Percentiles rank a stretch among this genome's conserved stretches.
These are phyloP conservation scores for Cyprinodon variegatus DNA, from an alignment of 2,113 vertebrate genomes.

Conservation along the genomic window DNA sequence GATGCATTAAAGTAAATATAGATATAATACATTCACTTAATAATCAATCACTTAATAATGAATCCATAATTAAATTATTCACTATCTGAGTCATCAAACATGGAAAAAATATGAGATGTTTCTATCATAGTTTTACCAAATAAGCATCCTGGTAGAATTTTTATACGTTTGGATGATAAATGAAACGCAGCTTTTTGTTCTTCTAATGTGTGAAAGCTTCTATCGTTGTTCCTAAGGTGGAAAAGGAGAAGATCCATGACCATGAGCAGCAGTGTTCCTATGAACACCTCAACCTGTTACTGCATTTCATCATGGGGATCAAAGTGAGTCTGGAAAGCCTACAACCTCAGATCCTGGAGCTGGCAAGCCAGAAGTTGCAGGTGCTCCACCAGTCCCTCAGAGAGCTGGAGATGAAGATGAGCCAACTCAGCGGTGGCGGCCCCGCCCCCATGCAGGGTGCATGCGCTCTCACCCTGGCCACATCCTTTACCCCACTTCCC, in stretches of 20 bases:
- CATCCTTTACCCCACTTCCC: conserved; percentile 79
- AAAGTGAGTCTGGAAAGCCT: conserved; percentile 84
- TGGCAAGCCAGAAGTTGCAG: conserved; percentile 80
- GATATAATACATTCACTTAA: no score
- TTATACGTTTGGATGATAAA: no score
- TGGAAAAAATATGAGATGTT: no score
- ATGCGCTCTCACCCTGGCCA: conserved; percentile 64
- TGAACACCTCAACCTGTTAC: conserved; percentile 90
- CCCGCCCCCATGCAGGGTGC: conserved; percentile 69
- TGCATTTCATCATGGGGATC: conserved; percentile 87
- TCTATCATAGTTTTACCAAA: no score
- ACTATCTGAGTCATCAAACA: no score
- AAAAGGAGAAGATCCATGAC: conserved; percentile 86
- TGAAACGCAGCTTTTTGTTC: not conserved
- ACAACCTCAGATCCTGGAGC: conserved; percentile 82
- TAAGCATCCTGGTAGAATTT: no score
- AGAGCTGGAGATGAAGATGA: conserved; percentile 82
- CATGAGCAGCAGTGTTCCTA: conserved; percentile 87
- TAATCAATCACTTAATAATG: no score
- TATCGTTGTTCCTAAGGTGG: conserved; percentile 79
- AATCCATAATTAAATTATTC: no score
- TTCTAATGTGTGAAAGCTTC: conserved; percentile 11
- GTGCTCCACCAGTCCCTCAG: conserved; percentile 82
- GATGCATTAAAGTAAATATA: no score
- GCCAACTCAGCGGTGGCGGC: conserved; percentile 65